A percentile compares a stretch with the other conserved stretches of the same genome.
Evolutionary conservation across 2,113 vertebrate genomes (phyloP).

Genomic region (Nothocercus julius): DNA sequence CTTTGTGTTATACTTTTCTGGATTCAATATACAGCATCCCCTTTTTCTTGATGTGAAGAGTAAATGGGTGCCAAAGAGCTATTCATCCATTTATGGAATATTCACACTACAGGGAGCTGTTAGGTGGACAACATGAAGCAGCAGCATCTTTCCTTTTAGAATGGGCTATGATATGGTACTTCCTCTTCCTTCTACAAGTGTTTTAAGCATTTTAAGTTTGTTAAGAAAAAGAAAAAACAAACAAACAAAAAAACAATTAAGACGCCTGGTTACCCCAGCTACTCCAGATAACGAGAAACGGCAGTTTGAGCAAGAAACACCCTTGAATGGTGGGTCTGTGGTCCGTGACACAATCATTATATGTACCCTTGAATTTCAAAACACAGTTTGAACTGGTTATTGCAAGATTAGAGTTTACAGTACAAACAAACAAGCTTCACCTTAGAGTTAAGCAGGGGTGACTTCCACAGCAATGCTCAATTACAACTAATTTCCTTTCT

Average conservation of each 20-base stretch:
- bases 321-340: background rate
- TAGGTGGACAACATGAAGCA: background rate
- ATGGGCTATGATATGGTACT: background rate
- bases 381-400: background rate
- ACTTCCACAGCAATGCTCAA: background rate
- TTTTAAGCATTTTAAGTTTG: background rate
- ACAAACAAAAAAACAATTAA: background rate
- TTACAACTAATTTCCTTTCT: background rate
- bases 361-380: background rate
- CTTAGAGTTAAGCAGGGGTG: background rate
- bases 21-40: background rate
- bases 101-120: background rate
- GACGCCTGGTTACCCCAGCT: background rate
- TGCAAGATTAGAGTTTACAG: background rate
- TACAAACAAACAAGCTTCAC: background rate
- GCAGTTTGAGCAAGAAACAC: background rate
- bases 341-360: background rate
- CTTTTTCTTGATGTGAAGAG: background rate
- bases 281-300: background rate
- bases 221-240: background rate
- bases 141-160: background rate
- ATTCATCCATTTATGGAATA: background rate
- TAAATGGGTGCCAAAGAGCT: background rate
- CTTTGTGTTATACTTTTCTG: background rate
- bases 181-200: background rate